Percentiles rank a stretch among this genome's conserved stretches.
These are phyloP conservation scores for Drosophila repletoides DNA, from an alignment of 1,140 invertebrate species.

Conservation along the genomic window DNA sequence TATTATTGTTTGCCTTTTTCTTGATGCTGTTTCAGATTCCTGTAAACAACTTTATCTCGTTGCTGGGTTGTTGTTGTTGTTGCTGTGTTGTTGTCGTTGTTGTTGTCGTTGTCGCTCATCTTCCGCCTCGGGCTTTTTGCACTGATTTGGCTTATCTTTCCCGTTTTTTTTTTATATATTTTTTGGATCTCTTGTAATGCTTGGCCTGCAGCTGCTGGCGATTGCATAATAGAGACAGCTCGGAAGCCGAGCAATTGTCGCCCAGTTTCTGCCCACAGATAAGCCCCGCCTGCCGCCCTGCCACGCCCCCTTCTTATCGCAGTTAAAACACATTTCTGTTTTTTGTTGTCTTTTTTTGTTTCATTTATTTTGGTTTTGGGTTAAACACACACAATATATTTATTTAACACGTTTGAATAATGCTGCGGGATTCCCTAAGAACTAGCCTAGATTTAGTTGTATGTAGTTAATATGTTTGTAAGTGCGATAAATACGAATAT, in stretches of 20 bases:
- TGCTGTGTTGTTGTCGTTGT: constrained; percentile 3
- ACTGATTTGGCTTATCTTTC: constrained; percentile 51
- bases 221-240: constrained; percentile 57
- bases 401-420: constrained; percentile 45
- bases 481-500: constrained; percentile 14
- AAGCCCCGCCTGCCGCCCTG: background rate
- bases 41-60: constrained; percentile 77
- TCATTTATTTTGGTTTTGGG: too few species aligned
- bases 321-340: constrained; percentile 10
- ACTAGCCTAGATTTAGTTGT: constrained; percentile 42
- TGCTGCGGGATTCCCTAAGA: constrained; percentile 41
- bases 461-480: constrained; percentile 6
- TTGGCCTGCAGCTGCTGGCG: background rate
- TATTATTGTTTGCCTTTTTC: constrained; percentile 65
- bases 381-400: constrained; percentile 21
- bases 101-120: constrained; percentile 45
- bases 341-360: too few species aligned
- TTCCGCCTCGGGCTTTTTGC: constrained; percentile 54
- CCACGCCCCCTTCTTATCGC: background rate
- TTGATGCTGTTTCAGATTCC: constrained; percentile 46
- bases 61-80: constrained; percentile 6
- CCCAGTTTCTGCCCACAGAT: constrained; percentile 52
- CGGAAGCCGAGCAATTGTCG: constrained; percentile 18
- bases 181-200: constrained; percentile 1
- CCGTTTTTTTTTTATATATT: background rate